These are phyloP conservation scores for Ctena decussata DNA, from an alignment of 2,888 invertebrate genomes.

Conservation along the genomic window DNA sequence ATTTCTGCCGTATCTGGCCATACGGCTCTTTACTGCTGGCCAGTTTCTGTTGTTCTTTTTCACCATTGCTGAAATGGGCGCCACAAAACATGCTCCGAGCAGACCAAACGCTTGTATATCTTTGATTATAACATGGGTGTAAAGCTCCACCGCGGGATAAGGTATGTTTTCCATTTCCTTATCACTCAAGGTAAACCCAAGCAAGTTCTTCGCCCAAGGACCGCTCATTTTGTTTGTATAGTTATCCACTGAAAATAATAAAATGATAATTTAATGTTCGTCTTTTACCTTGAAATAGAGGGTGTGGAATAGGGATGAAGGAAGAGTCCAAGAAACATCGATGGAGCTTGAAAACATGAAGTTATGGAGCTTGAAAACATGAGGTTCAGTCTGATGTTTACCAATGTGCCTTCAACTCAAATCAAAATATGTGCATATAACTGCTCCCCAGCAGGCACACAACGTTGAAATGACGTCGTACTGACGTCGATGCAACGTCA, in stretches of 20 bases:
- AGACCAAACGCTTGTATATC: slow-evolving; percentile 58
- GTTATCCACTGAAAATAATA: not conserved
- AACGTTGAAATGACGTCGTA: no score
- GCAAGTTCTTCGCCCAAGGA: not conserved
- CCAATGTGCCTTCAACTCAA: no score
- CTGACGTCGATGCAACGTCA: no score
- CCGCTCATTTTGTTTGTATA: not conserved
- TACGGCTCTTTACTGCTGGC: slow-evolving; percentile 40
- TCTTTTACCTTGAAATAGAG: no score
- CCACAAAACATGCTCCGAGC: slow-evolving; percentile 53
- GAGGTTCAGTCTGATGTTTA: no score
- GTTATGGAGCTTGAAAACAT: no score
- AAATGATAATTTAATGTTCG: no score
- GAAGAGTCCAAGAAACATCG: no score
- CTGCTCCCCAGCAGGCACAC: no score
- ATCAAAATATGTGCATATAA: no score
- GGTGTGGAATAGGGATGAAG: no score
- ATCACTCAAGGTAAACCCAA: slow-evolving; percentile 14
- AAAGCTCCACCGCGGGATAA: slow-evolving; percentile 40
- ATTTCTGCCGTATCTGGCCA: slow-evolving; percentile 50
- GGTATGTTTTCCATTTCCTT: slow-evolving; percentile 54
- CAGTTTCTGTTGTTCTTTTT: slow-evolving; percentile 62
- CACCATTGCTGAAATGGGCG: slow-evolving; percentile 52
- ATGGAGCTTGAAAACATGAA: no score
- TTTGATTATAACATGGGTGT: slow-evolving; percentile 57